These are phyloP conservation scores for Trachythela sp. DNA, from an alignment of 64 coral and sea anemone species.

Conservation along the genomic window DNA sequence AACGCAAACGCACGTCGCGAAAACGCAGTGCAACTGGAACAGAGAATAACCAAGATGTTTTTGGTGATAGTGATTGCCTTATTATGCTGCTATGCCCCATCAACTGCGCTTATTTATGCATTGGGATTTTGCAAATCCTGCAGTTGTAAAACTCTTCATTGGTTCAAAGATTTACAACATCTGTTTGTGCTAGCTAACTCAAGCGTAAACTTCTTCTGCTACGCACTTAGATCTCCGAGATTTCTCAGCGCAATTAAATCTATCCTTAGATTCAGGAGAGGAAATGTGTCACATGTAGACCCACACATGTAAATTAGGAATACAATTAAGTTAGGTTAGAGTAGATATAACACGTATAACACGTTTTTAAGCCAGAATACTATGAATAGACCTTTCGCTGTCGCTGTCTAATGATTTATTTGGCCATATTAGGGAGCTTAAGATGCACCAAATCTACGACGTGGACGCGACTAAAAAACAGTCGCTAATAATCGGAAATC, in stretches of 20 bases:
- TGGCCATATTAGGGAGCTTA: too few species aligned
- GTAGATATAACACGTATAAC: too few species aligned
- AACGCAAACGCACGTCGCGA: not conserved
- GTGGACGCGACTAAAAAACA: too few species aligned
- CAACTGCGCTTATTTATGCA: slow-evolving; percentile 79
- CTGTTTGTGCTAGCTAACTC: slow-evolving; percentile 82
- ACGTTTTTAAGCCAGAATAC: too few species aligned
- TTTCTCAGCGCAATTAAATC: slow-evolving; percentile 60
- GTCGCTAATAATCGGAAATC: too few species aligned
- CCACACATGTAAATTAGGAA: too few species aligned
- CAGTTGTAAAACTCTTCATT: slow-evolving; percentile 2
- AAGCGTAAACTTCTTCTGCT: slow-evolving; percentile 72
- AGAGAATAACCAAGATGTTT: slow-evolving; percentile 79
- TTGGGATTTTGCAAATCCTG: slow-evolving; percentile 74
- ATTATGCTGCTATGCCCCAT: slow-evolving; percentile 71
- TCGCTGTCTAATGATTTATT: too few species aligned
- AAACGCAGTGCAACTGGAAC: slow-evolving; percentile 36
- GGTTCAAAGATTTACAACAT: slow-evolving; percentile 73
- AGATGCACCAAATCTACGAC: too few species aligned
- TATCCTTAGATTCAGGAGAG: slow-evolving; percentile 19
- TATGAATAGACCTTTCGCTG: too few species aligned
- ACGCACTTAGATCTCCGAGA: slow-evolving; percentile 69
- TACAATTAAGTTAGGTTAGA: too few species aligned
- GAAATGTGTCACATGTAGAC: too few species aligned
- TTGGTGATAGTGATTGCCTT: slow-evolving; percentile 62